Evolutionary conservation across 2,888 invertebrate genomes (phyloP).

Genomic region (Sisyra terminalis): DNA sequence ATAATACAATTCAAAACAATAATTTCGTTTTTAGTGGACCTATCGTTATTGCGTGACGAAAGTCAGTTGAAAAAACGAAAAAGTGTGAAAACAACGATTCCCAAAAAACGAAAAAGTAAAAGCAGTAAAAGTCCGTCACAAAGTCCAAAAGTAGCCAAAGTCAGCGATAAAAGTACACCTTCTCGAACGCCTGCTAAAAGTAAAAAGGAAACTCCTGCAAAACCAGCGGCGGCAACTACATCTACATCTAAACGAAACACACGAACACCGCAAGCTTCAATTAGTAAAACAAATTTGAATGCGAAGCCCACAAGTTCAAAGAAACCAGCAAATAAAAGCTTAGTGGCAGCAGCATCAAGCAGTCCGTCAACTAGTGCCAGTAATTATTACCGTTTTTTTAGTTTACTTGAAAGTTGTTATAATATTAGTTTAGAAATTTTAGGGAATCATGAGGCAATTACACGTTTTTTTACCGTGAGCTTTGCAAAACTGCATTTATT

Average conservation of each 20-base stretch:
- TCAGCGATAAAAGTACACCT: constrained; percentile 3
- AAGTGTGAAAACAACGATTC: constrained; percentile 16
- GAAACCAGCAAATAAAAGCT: constrained; percentile 10
- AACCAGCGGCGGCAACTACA: constrained; percentile 9
- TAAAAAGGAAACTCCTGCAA: constrained; percentile 12
- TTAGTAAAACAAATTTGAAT: constrained; percentile 2
- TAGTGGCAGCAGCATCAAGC: not conserved
- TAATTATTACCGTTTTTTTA: too few species aligned
- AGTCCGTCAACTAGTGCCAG: too few species aligned
- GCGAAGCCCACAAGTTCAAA: constrained; percentile 3
- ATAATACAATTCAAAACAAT: too few species aligned
- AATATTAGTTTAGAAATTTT: too few species aligned
- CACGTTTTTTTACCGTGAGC: too few species aligned
- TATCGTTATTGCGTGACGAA: constrained; percentile 53
- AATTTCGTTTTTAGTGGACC: constrained; percentile 46
- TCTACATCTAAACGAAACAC: constrained; percentile 6
- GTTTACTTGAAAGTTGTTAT: too few species aligned
- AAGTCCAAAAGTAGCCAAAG: constrained; percentile 19
- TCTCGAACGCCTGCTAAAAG: constrained; percentile 10
- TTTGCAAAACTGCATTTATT: too few species aligned
- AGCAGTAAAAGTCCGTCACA: constrained; percentile 12
- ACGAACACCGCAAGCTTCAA: constrained; percentile 5
- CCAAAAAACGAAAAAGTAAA: constrained; percentile 20
- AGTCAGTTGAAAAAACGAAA: constrained; percentile 43
- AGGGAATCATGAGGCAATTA: too few species aligned